Evolutionary conservation across 2,888 invertebrate genomes (phyloP).

Genomic region (Agrochola circellaris): DNA sequence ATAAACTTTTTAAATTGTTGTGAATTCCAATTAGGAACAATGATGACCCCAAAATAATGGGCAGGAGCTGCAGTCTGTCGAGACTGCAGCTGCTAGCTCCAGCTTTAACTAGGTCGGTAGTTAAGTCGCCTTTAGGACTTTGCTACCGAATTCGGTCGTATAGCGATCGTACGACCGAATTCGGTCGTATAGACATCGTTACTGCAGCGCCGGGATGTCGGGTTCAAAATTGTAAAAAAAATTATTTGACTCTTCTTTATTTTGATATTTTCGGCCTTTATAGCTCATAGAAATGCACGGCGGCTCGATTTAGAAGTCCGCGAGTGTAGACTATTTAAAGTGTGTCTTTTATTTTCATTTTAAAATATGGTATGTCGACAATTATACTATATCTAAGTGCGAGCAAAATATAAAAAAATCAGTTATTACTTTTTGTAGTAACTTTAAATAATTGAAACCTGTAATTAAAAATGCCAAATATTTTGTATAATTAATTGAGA

Average conservation of each 20-base stretch:
- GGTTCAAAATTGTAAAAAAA: neutral
- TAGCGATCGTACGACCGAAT: too few relatives aligned
- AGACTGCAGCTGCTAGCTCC: too few relatives aligned
- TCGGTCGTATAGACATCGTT: too few relatives aligned
- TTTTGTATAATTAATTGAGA: neutral
- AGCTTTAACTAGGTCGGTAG: too few relatives aligned
- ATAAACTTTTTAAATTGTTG: neutral
- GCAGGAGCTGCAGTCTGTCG: too few relatives aligned
- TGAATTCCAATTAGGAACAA: neutral
- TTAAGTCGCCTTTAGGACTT: too few relatives aligned
- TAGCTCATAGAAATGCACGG: neutral
- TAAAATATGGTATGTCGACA: neutral
- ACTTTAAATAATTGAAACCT: neutral
- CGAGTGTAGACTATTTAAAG: neutral
- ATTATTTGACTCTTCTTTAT: neutral
- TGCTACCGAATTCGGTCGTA: too few relatives aligned
- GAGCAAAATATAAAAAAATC: neutral
- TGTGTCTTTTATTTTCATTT: neutral
- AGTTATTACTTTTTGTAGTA: neutral
- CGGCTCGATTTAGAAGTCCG: neutral
- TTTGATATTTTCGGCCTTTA: neutral
- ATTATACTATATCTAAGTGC: neutral
- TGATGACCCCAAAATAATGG: neutral
- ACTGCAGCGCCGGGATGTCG: neutral
- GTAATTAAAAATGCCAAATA: conserved; percentile 29